Evolutionary conservation across 2,888 invertebrate species (phyloP).

Genomic region (Drosophila stalkeri): DNA sequence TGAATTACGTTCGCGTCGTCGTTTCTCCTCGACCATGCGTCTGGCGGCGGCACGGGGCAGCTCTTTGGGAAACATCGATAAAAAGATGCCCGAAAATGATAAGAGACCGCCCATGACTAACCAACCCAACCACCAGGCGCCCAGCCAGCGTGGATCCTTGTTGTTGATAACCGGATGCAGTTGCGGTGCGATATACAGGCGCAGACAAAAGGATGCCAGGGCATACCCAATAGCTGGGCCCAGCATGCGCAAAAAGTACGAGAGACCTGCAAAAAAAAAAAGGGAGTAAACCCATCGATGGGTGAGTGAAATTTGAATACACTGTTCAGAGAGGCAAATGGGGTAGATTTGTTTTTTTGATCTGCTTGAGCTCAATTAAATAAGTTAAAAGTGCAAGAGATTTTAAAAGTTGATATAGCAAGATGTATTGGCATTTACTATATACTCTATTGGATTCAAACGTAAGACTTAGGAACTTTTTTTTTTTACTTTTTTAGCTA

Average conservation of each 20-base stretch:
- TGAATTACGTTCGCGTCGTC: conserved; percentile 65
- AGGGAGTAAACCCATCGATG: background rate
- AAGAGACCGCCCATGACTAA: conserved; percentile 87
- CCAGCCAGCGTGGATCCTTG: conserved; percentile 91
- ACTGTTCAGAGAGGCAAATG: background rate
- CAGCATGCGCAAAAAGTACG: conserved; percentile 89
- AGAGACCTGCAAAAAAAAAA: conserved; percentile 86
- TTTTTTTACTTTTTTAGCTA: too few relatives aligned
- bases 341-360: background rate
- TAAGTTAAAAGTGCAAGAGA: too few relatives aligned
- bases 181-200: conserved; percentile 88
- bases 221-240: conserved; percentile 90
- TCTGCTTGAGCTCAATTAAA: too few relatives aligned
- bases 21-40: conserved; percentile 84
- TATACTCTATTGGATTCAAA: too few relatives aligned
- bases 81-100: conserved; percentile 87
- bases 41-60: conserved; percentile 88
- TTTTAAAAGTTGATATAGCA: too few relatives aligned
- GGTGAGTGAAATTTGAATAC: background rate
- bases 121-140: conserved; percentile 94
- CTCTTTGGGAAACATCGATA: conserved; percentile 90
- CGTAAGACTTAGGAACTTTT: too few relatives aligned
- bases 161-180: conserved; percentile 88
- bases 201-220: conserved; percentile 88
- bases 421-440: too few relatives aligned